Percentiles rank a stretch among this genome's conserved stretches.
These are phyloP conservation scores for Rana temporaria DNA, from an alignment of 2,113 vertebrate genomes.

Conservation along the genomic window DNA sequence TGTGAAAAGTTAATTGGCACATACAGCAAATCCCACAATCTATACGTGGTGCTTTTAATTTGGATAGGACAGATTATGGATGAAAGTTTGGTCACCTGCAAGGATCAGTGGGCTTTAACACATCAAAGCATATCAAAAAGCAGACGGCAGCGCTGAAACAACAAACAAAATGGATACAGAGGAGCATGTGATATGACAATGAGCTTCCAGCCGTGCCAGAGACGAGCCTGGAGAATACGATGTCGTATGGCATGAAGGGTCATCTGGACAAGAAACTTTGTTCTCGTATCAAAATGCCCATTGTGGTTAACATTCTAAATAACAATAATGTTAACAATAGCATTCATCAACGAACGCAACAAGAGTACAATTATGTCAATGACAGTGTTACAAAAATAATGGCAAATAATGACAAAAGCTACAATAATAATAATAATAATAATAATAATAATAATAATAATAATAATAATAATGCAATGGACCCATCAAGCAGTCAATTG, in stretches of 20 bases:
- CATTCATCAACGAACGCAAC: too few species aligned
- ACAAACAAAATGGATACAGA: constrained; percentile 64
- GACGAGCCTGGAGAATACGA: neutral
- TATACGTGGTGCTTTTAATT: constrained; percentile 79
- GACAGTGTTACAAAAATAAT: too few species aligned
- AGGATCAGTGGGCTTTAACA: constrained; percentile 73
- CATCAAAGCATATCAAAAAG: constrained; percentile 77
- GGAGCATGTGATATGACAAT: constrained; percentile 25
- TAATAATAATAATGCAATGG: too few species aligned
- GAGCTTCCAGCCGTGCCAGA: constrained; percentile 6
- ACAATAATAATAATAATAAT: too few species aligned
- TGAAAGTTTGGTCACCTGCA: constrained; percentile 81
- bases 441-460: too few species aligned
- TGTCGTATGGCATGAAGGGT: neutral
- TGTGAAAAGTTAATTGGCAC: constrained; percentile 74
- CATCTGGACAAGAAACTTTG: neutral
- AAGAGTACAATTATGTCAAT: too few species aligned
- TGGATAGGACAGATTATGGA: constrained; percentile 80
- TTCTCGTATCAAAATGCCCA: neutral
- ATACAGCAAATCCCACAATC: constrained; percentile 81
- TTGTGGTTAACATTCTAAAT: neutral
- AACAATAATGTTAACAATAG: neutral
- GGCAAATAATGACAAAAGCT: too few species aligned
- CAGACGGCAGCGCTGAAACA: constrained; percentile 69
- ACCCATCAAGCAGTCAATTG: too few species aligned